Evolutionary conservation across 1,140 invertebrate species (phyloP).

Genomic region (Anagrus nilaparvatae): DNA sequence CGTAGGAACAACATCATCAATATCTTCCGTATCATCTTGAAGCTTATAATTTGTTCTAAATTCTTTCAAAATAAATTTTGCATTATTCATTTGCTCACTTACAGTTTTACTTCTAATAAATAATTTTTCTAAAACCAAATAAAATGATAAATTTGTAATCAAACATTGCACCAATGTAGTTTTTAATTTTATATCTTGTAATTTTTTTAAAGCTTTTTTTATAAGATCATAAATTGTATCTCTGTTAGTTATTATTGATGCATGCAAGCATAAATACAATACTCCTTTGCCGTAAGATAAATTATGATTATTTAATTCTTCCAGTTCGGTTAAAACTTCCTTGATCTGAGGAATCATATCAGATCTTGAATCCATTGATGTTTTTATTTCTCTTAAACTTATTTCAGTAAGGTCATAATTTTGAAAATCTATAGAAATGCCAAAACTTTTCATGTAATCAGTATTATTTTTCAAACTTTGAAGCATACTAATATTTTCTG

Average conservation of each 20-base stretch:
- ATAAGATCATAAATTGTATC: constrained; percentile 19
- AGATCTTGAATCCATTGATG: no score
- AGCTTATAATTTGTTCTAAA: constrained; percentile 8
- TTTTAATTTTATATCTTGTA: constrained; percentile 12
- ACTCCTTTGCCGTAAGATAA: constrained; percentile 24
- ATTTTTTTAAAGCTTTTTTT: constrained; percentile 18
- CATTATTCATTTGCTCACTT: constrained; percentile 23
- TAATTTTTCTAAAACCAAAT: constrained; percentile 21
- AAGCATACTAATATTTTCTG: no score
- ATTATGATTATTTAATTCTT: constrained; percentile 15
- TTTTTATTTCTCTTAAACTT: no score
- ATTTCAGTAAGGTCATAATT: no score
- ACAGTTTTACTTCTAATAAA: constrained; percentile 20
- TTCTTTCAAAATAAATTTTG: constrained; percentile 19
- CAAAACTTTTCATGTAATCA: no score
- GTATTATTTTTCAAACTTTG: no score
- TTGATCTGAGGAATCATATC: no score
- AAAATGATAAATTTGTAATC: constrained; percentile 28
- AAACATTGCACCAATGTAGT: constrained; percentile 16
- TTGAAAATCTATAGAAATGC: no score
- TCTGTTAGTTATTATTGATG: constrained; percentile 16
- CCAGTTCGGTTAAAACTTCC: constrained; percentile 20
- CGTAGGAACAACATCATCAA: constrained; percentile 25
- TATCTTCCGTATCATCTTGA: constrained; percentile 17
- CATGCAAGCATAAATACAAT: constrained; percentile 25